Evolutionary conservation across 2,888 invertebrate genomes (phyloP).

Genomic region (Taphrorychus bicolor): DNA sequence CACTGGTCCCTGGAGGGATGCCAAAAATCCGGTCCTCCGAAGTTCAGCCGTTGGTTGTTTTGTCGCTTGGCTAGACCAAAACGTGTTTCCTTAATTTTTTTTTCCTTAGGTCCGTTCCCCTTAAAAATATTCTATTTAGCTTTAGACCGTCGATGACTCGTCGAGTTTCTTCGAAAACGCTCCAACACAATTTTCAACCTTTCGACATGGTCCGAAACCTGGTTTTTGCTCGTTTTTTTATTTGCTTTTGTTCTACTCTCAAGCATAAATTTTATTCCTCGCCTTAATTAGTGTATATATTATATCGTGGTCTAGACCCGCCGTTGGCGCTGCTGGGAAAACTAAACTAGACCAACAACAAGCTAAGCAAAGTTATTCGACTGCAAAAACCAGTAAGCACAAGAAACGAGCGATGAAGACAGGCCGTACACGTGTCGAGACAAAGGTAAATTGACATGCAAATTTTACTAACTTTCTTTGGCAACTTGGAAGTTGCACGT

Average conservation of each 20-base stretch:
- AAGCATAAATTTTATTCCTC: not conserved
- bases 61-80: conserved; percentile 25
- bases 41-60: conserved; percentile 17
- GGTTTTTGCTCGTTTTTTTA: conserved; percentile 23
- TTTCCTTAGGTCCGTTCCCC: not conserved
- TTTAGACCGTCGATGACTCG: not conserved
- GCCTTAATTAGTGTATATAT: not conserved
- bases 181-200: conserved; percentile 30
- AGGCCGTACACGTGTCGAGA: not conserved
- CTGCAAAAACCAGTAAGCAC: not conserved
- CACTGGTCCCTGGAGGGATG: conserved; percentile 23
- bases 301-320: not conserved
- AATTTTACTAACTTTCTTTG: conserved; percentile 2
- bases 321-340: not conserved
- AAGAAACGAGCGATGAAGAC: not conserved
- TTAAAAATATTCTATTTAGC: not conserved
- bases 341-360: not conserved
- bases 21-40: conserved; percentile 36
- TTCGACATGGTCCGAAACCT: conserved; percentile 27
- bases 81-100: conserved; percentile 24
- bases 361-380: not conserved
- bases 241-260: not conserved
- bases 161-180: conserved; percentile 11
- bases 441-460: conserved; percentile 4
- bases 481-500: not conserved